These are phyloP conservation scores for Callipepla squamata DNA, from an alignment of 2,113 vertebrate genomes.

Conservation along the genomic window DNA sequence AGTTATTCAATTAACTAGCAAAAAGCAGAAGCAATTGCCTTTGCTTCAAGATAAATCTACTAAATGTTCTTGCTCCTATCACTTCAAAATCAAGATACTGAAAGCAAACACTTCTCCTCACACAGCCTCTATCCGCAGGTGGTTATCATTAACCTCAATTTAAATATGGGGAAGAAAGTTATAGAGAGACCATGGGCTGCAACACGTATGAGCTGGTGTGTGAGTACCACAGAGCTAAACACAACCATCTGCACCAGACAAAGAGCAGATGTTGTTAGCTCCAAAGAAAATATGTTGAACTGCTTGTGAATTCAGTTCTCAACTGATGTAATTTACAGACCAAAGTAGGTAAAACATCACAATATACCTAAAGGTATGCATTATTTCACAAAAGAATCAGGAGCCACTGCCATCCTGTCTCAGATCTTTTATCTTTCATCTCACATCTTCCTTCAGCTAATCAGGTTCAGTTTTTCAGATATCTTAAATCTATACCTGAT, in stretches of 20 bases:
- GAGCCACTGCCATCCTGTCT: background rate
- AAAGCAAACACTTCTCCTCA: background rate
- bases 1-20: fast-evolving
- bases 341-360: background rate
- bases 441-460: background rate
- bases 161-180: background rate
- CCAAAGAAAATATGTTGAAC: background rate
- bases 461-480: background rate
- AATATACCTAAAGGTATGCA: background rate
- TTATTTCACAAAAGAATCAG: background rate
- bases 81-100: background rate
- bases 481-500: background rate
- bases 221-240: background rate
- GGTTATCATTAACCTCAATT: background rate
- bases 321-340: background rate
- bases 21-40: background rate
- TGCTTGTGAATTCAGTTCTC: background rate
- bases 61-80: background rate
- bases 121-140: background rate
- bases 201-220: background rate
- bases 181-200: fast-evolving
- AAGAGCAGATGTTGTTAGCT: background rate
- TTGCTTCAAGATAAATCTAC: background rate
- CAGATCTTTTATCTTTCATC: background rate
- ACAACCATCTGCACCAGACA: background rate